Evolutionary conservation across 2,888 invertebrate genomes (phyloP), one percentile per base, ranked within the genome.

Genomic region (Tribolium freemani): DNA sequence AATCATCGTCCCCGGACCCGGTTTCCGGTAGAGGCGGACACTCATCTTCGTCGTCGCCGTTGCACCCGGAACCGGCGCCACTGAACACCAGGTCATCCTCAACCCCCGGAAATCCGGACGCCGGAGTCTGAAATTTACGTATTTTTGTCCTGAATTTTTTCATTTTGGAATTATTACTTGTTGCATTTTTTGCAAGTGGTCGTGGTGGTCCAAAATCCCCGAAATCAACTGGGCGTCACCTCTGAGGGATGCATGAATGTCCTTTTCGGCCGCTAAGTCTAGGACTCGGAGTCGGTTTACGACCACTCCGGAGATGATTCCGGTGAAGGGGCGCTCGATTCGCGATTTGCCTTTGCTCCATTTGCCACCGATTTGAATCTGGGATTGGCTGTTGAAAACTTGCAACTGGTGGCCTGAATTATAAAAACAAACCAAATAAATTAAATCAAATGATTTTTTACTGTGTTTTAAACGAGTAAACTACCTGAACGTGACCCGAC

Each of bases 71-170:
- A 0, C 96, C 96, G 0, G 95, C 95, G 1, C 97, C 97, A 5
- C 96, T 96, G 87, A 94, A 96, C 64, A 97, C 95, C 73, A 97
- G 89, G 86, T 97, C 97, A 85, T 97, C 97, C 83, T 93, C 90
- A 0, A 93, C 91, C 0, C 91, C 91, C 0, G 92, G 91, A 84
- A 93, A 93, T 0, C 94, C 94, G 45, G 94, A 94, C 0, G 95
- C 93, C 16, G 95, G 95, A 0, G 95, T 95, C 95, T 95, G 87
- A 0, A 67, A 67, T 46, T 16, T 45, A 2, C 16, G 16, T 2
- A 16, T 16, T 16, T 16, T 16, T 16, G 16, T 2, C 16, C 16
- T 1, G 2, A 1, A 1, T 16, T 16, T 16, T 16, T 16, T 16
- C 16, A 16, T 16, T 16, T 16, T 16, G 16, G 1, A 16, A 20